A percentile compares a stretch with the other conserved stretches of the same genome.
Conservation (phyloP, 2,888 invertebrate species). For the Creontiades dilutus region DNA sequence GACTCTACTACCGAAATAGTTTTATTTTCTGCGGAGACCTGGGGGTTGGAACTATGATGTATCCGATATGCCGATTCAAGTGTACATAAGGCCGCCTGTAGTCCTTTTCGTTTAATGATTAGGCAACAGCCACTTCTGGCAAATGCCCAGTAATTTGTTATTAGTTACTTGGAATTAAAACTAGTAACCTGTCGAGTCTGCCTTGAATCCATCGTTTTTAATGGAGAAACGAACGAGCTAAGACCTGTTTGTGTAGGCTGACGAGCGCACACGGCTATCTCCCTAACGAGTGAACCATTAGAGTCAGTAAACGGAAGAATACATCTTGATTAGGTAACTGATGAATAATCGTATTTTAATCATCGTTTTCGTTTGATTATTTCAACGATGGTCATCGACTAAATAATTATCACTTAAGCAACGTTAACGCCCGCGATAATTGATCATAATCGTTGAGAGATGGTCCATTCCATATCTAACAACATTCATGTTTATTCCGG, state of each 20-base stretch:
- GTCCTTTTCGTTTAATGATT: too few species aligned
- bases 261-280: not conserved
- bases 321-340: constrained; percentile 36
- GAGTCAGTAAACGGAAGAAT: not conserved
- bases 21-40: too few species aligned
- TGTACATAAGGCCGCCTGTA: too few species aligned
- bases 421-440: not conserved
- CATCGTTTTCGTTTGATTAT: constrained; percentile 29
- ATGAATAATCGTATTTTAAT: constrained; percentile 34
- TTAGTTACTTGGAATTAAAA: not conserved
- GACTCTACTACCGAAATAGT: too few species aligned
- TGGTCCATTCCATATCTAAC: not conserved
- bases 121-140: too few species aligned
- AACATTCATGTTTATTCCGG: too few species aligned
- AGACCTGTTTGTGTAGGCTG: constrained; percentile 35
- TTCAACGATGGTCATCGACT: constrained; percentile 10
- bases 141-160: too few species aligned
- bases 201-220: not conserved
- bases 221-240: constrained; percentile 2
- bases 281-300: constrained; percentile 31
- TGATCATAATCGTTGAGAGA: not conserved
- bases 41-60: too few species aligned
- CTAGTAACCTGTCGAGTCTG: constrained; percentile 1
- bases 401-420: not conserved
- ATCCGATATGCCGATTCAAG: too few species aligned